Evolutionary conservation across 2,888 invertebrate genomes (phyloP), one percentile per base, ranked within the genome.

Genomic region (Gerosis bhagava): DNA sequence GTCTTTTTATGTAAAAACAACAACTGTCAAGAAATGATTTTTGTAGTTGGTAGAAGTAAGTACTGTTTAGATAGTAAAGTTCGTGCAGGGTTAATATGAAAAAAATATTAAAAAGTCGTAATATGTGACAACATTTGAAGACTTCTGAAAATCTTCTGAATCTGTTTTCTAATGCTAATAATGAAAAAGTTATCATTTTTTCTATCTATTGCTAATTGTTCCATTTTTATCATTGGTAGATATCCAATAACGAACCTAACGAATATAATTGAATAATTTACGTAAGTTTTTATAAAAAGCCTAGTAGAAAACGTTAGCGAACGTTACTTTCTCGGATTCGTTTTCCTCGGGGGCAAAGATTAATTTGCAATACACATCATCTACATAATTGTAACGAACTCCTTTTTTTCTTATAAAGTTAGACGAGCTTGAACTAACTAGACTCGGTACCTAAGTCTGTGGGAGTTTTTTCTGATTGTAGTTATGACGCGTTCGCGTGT

Each of bases 401-500:
- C 31, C 32, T 31, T 46, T 45, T 45, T 31, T 35, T 21, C 15
- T 12, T 32, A 26, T 42, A 11, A 24, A 21, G n/a, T 24, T 25
- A 31, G 29, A 25, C 45, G 31, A 25, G 31, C 37, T 46, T 32
- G 45, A 32, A 46, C 15, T 46, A 46, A 46, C 29, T 36, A 36
- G 29, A 17, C 26, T n/a, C n/a, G n/a, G n/a, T n/a, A n/a, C n/a
- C n/a, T n/a, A n/a, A 32, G 25, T 17, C 36, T 24, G 24, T 32
- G 31, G 16, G 37, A 10, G 31, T 25, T 77, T 81, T 79, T 84
- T 82, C 65, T 72, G 65, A 72, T 75, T 73, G 70, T 71, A 68
- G 69, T 75, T 77, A 74, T 67, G 68, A 76, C 58, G 66, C 70
- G 67, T 56, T 84, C 76, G 83, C 77, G 83, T 86, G 84, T 80